Percentiles rank a stretch among this genome's conserved stretches.
Conservation (phyloP, 1,140 invertebrate species). For the Caenorhabditis remanei region DNA sequence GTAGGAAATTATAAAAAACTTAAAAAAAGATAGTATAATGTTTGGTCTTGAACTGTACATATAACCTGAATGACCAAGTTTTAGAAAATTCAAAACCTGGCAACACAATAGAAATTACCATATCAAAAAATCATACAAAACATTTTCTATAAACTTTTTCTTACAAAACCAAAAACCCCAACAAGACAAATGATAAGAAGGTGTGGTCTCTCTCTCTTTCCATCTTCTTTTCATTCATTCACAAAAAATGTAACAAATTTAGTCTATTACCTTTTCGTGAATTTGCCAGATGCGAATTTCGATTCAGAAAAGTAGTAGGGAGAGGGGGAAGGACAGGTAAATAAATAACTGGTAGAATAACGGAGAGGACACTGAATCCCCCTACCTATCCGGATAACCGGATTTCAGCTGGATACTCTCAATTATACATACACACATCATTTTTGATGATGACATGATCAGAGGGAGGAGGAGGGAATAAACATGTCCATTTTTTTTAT, state of each 20-base stretch:
- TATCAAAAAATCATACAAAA: background rate
- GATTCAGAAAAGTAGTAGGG: background rate
- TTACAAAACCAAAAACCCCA: slow-evolving; percentile 4
- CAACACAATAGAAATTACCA: background rate
- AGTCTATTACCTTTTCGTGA: slow-evolving; percentile 29
- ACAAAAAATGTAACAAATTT: background rate
- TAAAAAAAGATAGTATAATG: no score
- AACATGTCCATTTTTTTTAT: slow-evolving; percentile 13
- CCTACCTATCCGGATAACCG: background rate
- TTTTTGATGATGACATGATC: slow-evolving; percentile 23
- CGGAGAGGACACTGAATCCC: background rate
- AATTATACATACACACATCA: background rate
- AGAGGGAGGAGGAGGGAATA: background rate
- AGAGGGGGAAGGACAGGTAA: background rate
- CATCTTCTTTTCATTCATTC: background rate
- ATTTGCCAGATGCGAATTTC: background rate
- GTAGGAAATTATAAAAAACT: no score
- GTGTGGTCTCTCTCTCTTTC: slow-evolving; percentile 24
- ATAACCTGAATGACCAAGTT: no score
- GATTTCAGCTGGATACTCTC: background rate
- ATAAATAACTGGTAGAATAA: slow-evolving; percentile 11
- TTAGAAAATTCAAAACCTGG: no score
- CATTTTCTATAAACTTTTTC: no score
- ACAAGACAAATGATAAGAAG: slow-evolving; percentile 28
- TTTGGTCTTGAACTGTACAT: no score